Evolutionary conservation across 2,888 invertebrate genomes (phyloP), one percentile per base, ranked within the genome.

Genomic region (Agrochola circellaris): DNA sequence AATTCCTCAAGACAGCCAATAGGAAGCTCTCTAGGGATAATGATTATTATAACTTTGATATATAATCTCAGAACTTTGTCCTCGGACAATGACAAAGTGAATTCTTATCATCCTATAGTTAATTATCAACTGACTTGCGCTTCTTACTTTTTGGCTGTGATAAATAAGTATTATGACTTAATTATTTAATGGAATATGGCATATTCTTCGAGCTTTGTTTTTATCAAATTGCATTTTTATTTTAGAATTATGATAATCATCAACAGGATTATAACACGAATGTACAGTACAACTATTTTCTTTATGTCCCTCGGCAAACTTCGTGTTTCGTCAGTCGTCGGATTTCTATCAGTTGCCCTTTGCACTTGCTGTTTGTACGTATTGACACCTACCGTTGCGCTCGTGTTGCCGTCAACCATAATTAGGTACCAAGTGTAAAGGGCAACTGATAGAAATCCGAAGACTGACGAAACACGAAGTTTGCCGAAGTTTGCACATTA

Each of bases 61-160:
- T 2, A 69, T 78, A 77, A 84, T 83, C 80, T 84, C 42, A 72
- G 64, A 81, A 86, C 75, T 76, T 83, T 15, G 61, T 74, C 71
- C 62, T 71, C 34, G 48, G 76, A 79, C 66, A 73, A 71, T 85
- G 82, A 87, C 75, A 76, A 82, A 87, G 79, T 80, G 73, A 83
- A 77, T 70, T 76, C 74, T 70, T 67, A 65, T 71, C 71, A 82
- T 72, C 38, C 48, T 38, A 30, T 75, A 81, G 75, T 82, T 74
- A 72, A 87, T 85, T 77, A 86, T 85, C 48, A 66, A 66, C 71
- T 82, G 76, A 75, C 64, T 73, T 68, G 67, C 62, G 38, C 54
- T 56, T 82, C 68, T 26, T 30, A 72, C 15, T 69, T 71, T 79
- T 77, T 75, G 68, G 54, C 65, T 80, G 71, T 80, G 75, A 80